A percentile compares a stretch with the other conserved stretches of the same genome.
Conservation (phyloP, 2,888 invertebrate species). For the Stenodema calcarata region DNA sequence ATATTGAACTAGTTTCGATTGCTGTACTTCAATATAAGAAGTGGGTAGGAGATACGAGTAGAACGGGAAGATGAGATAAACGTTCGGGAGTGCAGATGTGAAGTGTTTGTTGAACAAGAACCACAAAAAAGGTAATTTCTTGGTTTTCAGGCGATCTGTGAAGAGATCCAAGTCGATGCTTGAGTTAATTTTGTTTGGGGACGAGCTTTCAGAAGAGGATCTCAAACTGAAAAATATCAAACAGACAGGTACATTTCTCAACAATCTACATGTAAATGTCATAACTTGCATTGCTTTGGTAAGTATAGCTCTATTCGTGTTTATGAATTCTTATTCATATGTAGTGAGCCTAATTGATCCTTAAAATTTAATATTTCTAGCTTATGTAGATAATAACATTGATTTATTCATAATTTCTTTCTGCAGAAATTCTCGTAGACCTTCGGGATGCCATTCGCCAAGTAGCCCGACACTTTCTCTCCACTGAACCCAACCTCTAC, state of each 20-base stretch:
- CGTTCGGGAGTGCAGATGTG: too few species aligned
- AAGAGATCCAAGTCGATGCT: constrained; percentile 90
- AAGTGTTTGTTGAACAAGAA: too few species aligned
- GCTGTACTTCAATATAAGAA: too few species aligned
- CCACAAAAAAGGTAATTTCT: neutral
- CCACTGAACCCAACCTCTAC: constrained; percentile 84
- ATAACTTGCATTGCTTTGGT: too few species aligned
- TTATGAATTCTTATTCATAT: too few species aligned
- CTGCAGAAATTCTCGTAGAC: constrained; percentile 90
- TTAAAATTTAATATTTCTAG: neutral
- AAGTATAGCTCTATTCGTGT: too few species aligned
- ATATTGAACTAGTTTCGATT: too few species aligned
- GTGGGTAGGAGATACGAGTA: too few species aligned
- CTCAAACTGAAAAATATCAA: constrained; percentile 94
- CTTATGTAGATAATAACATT: neutral
- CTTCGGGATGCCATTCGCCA: constrained; percentile 93
- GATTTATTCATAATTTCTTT: constrained; percentile 46
- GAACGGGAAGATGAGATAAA: too few species aligned
- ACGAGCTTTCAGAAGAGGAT: constrained; percentile 79
- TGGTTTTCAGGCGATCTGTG: constrained; percentile 75
- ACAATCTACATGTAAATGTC: too few species aligned
- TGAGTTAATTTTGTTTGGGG: constrained; percentile 85
- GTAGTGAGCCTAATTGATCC: too few species aligned
- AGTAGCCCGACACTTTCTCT: constrained; percentile 92
- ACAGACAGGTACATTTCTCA: constrained; percentile 72